Evolutionary conservation across 2,113 vertebrate genomes (phyloP).

Genomic region (Myxocyprinus asiaticus): DNA sequence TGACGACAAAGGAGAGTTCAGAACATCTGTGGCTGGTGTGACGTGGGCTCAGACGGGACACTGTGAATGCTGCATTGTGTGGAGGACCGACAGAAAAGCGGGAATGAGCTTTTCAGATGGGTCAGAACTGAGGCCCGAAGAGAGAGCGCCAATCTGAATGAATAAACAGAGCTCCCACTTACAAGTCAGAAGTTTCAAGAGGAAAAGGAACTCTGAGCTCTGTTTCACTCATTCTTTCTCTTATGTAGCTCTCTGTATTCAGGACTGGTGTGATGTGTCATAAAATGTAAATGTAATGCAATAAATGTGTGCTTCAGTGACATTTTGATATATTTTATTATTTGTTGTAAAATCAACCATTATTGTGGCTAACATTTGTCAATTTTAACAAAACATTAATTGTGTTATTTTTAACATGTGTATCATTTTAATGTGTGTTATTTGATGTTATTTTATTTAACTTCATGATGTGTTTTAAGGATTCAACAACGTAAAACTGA

Average conservation of each 20-base stretch:
- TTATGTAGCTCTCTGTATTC: not conserved
- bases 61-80: conserved; percentile 60
- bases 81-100: conserved; percentile 37
- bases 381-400: no score
- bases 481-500: no score
- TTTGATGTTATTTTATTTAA: no score
- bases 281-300: not conserved
- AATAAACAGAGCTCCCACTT: conserved; percentile 35
- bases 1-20: not conserved
- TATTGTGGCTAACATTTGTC: no score
- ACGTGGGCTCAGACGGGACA: conserved; percentile 41
- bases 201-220: conserved; percentile 2
- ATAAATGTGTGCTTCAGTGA: not conserved
- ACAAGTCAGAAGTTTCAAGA: conserved; percentile 20
- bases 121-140: conserved; percentile 13
- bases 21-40: conserved; percentile 64
- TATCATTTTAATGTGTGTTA: no score
- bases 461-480: no score
- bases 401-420: no score
- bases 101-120: conserved; percentile 62
- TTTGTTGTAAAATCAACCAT: not conserved
- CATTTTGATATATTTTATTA: no score
- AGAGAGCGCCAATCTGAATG: conserved; percentile 24
- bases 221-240: conserved; percentile 13
- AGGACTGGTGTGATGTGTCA: not conserved